These are phyloP conservation scores for Octopus sinensis DNA, from an alignment of 1,140 invertebrate genomes.

Conservation along the genomic window DNA sequence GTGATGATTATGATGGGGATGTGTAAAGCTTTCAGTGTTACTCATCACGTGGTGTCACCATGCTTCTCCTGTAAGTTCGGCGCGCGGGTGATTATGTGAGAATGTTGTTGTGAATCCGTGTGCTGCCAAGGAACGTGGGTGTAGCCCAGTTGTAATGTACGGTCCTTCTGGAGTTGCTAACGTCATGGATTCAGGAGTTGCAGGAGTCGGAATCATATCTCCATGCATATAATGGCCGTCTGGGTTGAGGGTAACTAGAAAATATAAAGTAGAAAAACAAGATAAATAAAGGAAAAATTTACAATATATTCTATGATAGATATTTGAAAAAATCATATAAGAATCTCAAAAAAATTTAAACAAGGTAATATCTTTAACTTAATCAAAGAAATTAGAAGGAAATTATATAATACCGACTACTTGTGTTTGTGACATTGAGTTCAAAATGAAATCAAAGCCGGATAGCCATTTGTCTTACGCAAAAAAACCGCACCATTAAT, in stretches of 20 bases:
- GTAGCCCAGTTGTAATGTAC: conserved; percentile 22
- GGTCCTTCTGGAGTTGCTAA: conserved; percentile 29
- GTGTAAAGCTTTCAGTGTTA: neutral
- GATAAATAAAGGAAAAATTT: conserved; percentile 4
- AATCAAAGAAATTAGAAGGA: too few species aligned
- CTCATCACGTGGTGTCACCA: conserved; percentile 29
- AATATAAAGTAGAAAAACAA: conserved; percentile 17
- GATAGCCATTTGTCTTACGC: too few species aligned
- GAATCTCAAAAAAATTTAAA: neutral
- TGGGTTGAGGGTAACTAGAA: conserved; percentile 27
- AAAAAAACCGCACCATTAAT: too few species aligned
- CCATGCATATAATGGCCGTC: conserved; percentile 33
- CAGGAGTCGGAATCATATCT: conserved; percentile 34
- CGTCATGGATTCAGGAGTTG: conserved; percentile 32
- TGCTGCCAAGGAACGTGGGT: conserved; percentile 28
- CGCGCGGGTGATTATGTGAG: conserved; percentile 15
- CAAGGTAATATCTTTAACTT: too few species aligned
- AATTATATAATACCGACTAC: too few species aligned
- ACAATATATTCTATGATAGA: conserved; percentile 12
- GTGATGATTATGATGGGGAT: too few species aligned
- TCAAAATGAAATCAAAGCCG: too few species aligned
- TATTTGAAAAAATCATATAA: neutral
- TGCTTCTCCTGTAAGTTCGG: conserved; percentile 34
- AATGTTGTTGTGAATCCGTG: conserved; percentile 27
- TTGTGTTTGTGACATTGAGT: too few species aligned